These are phyloP conservation scores for Muscicapa striata DNA, from an alignment of 2,797 vertebrate species.

Conservation along the genomic window DNA sequence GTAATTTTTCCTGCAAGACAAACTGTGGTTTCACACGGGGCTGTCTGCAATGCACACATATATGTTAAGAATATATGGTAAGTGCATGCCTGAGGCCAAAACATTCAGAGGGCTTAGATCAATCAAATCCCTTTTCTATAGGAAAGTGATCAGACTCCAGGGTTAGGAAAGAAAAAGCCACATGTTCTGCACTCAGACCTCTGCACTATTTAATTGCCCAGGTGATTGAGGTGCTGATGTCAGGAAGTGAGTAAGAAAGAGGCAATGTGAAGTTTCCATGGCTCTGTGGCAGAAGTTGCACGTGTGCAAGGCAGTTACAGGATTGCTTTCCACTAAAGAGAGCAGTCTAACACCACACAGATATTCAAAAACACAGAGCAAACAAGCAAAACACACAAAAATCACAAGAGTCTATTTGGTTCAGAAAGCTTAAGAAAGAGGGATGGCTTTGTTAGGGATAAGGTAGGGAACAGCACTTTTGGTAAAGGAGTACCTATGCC, in stretches of 20 bases:
- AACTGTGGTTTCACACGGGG: background rate
- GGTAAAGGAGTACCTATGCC: background rate
- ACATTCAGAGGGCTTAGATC: background rate
- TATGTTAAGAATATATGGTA: background rate
- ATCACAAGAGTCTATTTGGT: background rate
- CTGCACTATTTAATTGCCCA: background rate
- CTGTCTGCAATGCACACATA: background rate
- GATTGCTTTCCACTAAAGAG: background rate
- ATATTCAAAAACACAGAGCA: background rate
- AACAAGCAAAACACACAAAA: background rate
- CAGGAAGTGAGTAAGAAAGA: background rate
- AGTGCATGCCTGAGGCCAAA: background rate
- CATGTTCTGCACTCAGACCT: background rate
- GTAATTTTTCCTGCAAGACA: background rate
- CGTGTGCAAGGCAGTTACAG: accelerated
- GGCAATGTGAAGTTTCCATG: background rate
- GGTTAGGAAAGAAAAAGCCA: background rate
- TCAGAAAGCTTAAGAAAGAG: background rate
- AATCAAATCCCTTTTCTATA: background rate
- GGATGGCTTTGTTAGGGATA: background rate
- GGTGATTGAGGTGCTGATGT: background rate
- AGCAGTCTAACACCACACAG: background rate
- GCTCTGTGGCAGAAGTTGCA: background rate
- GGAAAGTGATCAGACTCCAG: background rate
- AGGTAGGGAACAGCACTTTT: background rate